Evolutionary conservation across 1,140 invertebrate genomes (phyloP), one percentile per base, ranked within the genome.

Genomic region (Listronotus bonariensis): DNA sequence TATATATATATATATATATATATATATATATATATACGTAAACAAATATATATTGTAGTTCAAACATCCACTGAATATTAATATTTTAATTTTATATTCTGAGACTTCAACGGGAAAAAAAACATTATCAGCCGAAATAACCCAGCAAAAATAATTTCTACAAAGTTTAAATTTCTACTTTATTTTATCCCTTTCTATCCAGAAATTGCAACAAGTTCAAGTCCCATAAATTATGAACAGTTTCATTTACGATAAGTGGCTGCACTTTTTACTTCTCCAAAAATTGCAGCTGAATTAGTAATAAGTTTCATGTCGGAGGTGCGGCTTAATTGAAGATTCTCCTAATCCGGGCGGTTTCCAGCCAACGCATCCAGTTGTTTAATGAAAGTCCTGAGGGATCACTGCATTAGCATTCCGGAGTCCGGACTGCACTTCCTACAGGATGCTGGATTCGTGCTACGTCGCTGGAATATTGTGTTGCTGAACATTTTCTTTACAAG

Each of bases 281-380:
- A 59, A 59, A 49, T 59, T 59, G 45, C 59, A 32, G 59, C 40
- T 61, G 59, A 52, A 61, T 61, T 61, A 61, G 59, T 61, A 49
- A 61, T 61, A 52, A 53, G 59, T 61, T 61, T 52, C 59, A 52
- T 61, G 59, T 62, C 48, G 59, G 57, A 59, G 57, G 57, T 59
- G 57, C 31, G 45, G 59, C 59, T 53, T 62, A 62, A 62, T 62
- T 62, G 59, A 49, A 62, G 59, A 62, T 53, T 62, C 51, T 43
- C 51, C 46, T 45, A 53, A 62, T 51, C 53, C 53, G 0, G 20
- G 36, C 31, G 31, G 49, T 52, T 52, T 52, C 43, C 43, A 41
- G 45, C 41, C 41, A 38, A 48, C 42, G 55, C 43, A 59, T 59
- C 46, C 46, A 59, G 57, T 59, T 59, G 57, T 59, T 59, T 59